Conservation (phyloP, 2,888 invertebrate genomes). For the Spialia ferax region DNA sequence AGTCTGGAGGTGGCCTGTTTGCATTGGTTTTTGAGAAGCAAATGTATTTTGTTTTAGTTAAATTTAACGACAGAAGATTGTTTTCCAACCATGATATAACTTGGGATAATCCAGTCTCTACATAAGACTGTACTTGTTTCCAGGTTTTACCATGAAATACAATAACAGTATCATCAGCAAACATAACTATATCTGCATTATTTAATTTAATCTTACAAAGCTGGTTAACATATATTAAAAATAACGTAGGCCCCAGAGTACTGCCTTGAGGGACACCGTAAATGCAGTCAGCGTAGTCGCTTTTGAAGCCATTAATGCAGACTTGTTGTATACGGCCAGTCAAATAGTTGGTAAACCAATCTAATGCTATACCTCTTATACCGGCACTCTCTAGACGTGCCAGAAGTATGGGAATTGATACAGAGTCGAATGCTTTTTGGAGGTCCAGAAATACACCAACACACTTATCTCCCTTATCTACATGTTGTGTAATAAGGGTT, state of each 20-base stretch:
- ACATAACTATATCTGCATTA: not conserved
- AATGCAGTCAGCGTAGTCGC: not conserved
- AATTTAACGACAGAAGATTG: not conserved
- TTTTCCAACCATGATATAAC: not conserved
- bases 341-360: not conserved
- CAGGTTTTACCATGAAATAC: not conserved
- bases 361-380: not conserved
- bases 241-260: not conserved
- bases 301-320: not conserved
- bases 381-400: not conserved
- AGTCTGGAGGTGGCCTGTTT: not conserved
- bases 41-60: not conserved
- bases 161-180: not conserved
- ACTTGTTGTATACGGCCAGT: not conserved
- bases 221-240: not conserved
- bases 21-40: not conserved
- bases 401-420: not conserved
- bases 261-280: not conserved
- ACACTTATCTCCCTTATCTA: not conserved
- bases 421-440: constrained; percentile 5
- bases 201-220: not conserved
- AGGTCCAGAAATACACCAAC: not conserved
- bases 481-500: not conserved
- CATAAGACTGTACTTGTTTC: not conserved
- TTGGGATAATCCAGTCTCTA: not conserved